Evolutionary conservation across 2,797 vertebrate species (phyloP).

Genomic region (Borostomias antarcticus): DNA sequence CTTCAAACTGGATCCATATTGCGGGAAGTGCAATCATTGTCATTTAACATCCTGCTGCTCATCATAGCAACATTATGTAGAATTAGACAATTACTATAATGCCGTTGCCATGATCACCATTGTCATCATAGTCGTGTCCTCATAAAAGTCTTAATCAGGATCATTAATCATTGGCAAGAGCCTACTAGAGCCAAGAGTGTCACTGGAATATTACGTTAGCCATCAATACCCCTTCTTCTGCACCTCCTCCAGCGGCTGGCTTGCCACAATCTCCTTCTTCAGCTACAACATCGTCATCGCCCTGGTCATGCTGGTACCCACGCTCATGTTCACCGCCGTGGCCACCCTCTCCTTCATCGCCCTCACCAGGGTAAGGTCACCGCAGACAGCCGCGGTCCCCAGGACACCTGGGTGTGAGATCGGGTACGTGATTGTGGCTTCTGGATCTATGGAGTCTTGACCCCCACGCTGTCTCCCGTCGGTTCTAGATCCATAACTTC

Average conservation of each 20-base stretch:
- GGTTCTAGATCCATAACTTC: constrained; percentile 89
- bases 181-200: background rate
- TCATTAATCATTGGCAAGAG: constrained; percentile 5
- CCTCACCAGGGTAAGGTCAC: constrained; percentile 86
- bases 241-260: constrained; percentile 85
- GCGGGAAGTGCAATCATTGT: too few relatives aligned
- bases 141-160: background rate
- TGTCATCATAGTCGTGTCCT: constrained; percentile 7
- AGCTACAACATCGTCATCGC: constrained; percentile 90
- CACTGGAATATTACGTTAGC: background rate
- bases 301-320: constrained; percentile 93
- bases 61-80: constrained; percentile 12
- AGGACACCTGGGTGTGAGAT: too few relatives aligned
- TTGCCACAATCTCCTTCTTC: constrained; percentile 92
- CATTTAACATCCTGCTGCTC: constrained; percentile 58
- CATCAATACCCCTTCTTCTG: constrained; percentile 20
- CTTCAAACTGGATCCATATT: too few relatives aligned
- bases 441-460: background rate
- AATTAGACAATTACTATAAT: constrained; percentile 12
- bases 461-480: background rate
- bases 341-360: constrained; percentile 90
- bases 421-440: too few relatives aligned
- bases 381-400: too few relatives aligned
- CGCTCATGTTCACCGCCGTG: constrained; percentile 91
- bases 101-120: constrained; percentile 4